These are phyloP conservation scores for Bothrops jararaca DNA, from an alignment of 2,113 vertebrate species.

Conservation along the genomic window DNA sequence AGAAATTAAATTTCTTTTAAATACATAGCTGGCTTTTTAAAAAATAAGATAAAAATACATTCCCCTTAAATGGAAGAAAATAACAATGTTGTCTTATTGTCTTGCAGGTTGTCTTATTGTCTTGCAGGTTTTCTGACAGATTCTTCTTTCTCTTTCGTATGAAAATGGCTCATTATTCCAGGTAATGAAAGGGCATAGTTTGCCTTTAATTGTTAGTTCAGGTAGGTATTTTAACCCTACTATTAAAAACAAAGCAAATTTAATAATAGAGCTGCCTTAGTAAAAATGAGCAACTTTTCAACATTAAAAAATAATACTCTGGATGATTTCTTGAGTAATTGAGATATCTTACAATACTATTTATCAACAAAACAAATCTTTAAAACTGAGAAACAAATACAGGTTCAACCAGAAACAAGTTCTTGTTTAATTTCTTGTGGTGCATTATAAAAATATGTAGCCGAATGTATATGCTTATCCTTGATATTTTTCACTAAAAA, in stretches of 20 bases:
- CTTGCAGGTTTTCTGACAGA: constrained; percentile 32
- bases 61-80: constrained; percentile 47
- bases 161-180: constrained; percentile 55
- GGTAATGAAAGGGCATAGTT: constrained; percentile 56
- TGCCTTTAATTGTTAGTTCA: constrained; percentile 58
- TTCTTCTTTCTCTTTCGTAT: constrained; percentile 54
- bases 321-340: constrained; percentile 20
- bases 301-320: constrained; percentile 8
- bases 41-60: neutral
- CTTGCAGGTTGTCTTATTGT: constrained; percentile 19
- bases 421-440: neutral
- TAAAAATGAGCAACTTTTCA: constrained; percentile 41
- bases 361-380: constrained; percentile 31
- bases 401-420: neutral
- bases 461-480: constrained; percentile 10
- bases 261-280: constrained; percentile 30
- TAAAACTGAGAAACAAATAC: constrained; percentile 40
- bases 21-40: neutral
- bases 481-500: neutral
- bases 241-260: constrained; percentile 40
- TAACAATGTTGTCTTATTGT: constrained; percentile 12
- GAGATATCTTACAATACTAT: neutral
- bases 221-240: constrained; percentile 39
- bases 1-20: constrained; percentile 27
- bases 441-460: neutral